These are phyloP conservation scores for Xiphophorus couchianus DNA, from an alignment of 2,113 vertebrate species.

Conservation along the genomic window DNA sequence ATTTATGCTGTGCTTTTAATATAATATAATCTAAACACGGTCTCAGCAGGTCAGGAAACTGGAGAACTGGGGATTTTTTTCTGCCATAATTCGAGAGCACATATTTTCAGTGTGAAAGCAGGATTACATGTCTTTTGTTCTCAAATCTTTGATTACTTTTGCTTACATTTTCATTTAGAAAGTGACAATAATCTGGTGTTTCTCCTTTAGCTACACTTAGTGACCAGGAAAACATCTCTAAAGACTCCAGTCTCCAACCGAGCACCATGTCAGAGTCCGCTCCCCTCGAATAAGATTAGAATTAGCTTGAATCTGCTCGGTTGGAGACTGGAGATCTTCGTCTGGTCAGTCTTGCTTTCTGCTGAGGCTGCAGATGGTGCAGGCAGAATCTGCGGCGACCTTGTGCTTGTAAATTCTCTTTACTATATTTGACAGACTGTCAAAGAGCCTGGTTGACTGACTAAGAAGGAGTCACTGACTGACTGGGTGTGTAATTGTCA, in stretches of 20 bases:
- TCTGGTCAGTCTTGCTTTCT: neutral
- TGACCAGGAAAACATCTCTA: neutral
- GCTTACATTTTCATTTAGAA: neutral
- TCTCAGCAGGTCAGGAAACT: neutral
- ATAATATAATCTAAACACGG: neutral
- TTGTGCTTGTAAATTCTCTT: neutral
- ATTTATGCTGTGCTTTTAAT: neutral
- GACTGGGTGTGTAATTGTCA: constrained; percentile 66
- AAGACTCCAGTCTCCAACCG: neutral
- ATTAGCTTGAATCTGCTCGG: neutral
- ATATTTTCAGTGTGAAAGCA: no score
- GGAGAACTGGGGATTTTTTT: no score
- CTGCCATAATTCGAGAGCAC: no score
- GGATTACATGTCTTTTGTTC: no score
- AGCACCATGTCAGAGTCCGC: neutral
- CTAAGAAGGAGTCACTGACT: constrained; percentile 47
- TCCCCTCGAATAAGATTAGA: neutral
- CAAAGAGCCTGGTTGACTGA: constrained; percentile 23
- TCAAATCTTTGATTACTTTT: no score
- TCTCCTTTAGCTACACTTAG: neutral
- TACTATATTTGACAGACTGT: constrained; percentile 24
- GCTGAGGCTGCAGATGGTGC: neutral
- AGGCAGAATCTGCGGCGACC: neutral
- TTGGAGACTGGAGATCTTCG: neutral
- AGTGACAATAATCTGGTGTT: neutral